Conservation (phyloP, 2,797 vertebrate genomes). For the Iguana delicatissima region DNA sequence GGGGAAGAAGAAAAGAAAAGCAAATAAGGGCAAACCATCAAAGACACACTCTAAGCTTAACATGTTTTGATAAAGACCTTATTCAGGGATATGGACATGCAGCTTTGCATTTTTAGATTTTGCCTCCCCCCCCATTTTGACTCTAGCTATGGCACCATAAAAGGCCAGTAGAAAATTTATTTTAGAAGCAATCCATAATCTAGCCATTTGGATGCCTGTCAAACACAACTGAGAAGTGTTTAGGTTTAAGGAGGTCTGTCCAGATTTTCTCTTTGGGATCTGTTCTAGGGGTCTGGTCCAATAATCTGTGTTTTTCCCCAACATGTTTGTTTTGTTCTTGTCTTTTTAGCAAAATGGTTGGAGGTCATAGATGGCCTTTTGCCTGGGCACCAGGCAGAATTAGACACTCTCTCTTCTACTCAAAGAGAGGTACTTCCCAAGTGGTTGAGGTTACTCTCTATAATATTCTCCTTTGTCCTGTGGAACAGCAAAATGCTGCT, state of each 20-base stretch:
- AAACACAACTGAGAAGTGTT: background rate
- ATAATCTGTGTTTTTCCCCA: background rate
- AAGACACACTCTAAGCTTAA: too few relatives aligned
- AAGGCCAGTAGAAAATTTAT: background rate
- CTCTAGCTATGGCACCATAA: background rate
- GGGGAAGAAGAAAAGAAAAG: too few relatives aligned
- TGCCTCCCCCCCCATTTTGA: too few relatives aligned
- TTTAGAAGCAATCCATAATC: background rate
- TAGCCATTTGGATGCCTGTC: too few relatives aligned
- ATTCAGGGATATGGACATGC: too few relatives aligned
- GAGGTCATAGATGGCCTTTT: background rate
- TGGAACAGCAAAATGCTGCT: background rate
- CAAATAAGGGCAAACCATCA: too few relatives aligned
- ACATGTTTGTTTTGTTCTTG: background rate
- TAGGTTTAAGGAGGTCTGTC: too few relatives aligned
- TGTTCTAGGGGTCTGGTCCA: too few relatives aligned
- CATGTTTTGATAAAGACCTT: too few relatives aligned
- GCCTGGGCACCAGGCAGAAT: background rate
- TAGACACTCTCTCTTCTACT: background rate
- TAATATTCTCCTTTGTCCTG: too few relatives aligned
- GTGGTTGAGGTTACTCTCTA: background rate
- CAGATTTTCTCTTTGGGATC: too few relatives aligned
- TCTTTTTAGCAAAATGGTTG: background rate
- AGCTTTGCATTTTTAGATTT: too few relatives aligned
- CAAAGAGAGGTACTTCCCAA: background rate